phyloP scores from a whole-genome alignment of 2,113 vertebrate genomes.

The Chinchilla lanigera region DNA sequence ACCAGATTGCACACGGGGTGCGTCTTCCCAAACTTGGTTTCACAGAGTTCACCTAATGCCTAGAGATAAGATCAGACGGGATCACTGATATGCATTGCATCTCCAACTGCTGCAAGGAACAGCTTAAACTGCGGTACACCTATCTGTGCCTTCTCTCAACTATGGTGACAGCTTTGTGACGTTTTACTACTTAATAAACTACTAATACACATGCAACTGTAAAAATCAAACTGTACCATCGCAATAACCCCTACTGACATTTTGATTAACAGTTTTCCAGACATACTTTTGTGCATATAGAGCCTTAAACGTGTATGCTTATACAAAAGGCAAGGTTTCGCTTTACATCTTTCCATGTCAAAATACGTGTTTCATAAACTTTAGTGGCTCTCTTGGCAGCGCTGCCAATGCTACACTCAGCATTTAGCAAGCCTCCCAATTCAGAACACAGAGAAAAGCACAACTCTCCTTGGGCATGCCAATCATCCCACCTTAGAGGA shows the following conservation, averaged over 20 bases:
- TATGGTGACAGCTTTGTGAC: too few species aligned
- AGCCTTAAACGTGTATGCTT: background rate
- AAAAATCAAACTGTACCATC: background rate
- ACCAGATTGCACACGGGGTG: constrained; percentile 98
- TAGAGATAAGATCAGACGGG: constrained; percentile 82
- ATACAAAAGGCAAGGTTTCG: background rate
- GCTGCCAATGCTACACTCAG: background rate
- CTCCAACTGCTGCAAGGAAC: background rate
- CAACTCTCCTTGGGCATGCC: background rate
- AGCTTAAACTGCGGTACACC: background rate
- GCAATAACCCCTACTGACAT: background rate
- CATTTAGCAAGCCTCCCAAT: background rate
- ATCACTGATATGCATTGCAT: background rate
- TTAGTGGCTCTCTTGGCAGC: background rate
- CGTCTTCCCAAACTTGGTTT: constrained; percentile 98
- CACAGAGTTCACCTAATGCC: constrained; percentile 98
- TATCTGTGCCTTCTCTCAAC: background rate
- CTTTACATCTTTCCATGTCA: background rate
- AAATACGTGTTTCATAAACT: background rate
- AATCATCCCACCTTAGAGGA: background rate
- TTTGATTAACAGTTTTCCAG: background rate
- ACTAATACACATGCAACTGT: background rate
- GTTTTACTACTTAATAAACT: background rate
- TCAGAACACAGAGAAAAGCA: background rate
- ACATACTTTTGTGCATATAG: background rate